Evolutionary conservation across 2,797 vertebrate genomes (phyloP).

Genomic region (Micromesistius poutassou): DNA sequence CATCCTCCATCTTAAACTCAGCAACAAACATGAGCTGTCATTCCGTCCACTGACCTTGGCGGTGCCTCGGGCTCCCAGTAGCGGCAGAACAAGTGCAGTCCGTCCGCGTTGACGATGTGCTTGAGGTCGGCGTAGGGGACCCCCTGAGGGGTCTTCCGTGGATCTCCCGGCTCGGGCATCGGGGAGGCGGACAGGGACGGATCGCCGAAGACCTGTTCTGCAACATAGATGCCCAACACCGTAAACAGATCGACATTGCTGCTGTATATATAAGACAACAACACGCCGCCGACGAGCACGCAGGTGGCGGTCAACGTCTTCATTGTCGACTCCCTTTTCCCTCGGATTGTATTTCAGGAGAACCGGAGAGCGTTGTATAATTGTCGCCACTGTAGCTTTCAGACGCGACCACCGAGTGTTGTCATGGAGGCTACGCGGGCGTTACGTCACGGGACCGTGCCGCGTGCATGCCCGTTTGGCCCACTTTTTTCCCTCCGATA

Average conservation of each 20-base stretch:
- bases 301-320: conserved; percentile 53
- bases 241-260: conserved; percentile 57
- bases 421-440: neutral
- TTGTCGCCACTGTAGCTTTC: neutral
- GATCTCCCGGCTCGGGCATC: conserved; percentile 87
- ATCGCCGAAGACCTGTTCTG: conserved; percentile 48
- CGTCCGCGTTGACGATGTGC: conserved; percentile 89
- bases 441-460: conserved; percentile 14
- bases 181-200: conserved; percentile 14
- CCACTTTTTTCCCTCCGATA: neutral
- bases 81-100: conserved; percentile 90
- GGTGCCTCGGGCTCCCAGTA: conserved; percentile 84
- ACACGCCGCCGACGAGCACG: conserved; percentile 59
- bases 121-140: conserved; percentile 79
- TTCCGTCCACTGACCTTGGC: conserved; percentile 80
- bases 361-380: neutral
- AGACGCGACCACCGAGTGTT: neutral
- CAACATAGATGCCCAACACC: conserved; percentile 57
- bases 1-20: neutral
- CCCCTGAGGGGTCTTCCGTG: conserved; percentile 81
- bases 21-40: neutral
- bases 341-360: neutral
- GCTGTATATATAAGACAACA: conserved; percentile 48
- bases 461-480: neutral
- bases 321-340: conserved; percentile 37